These are phyloP conservation scores for Brenthis daphne DNA, from an alignment of 2,888 invertebrate species.

Conservation along the genomic window DNA sequence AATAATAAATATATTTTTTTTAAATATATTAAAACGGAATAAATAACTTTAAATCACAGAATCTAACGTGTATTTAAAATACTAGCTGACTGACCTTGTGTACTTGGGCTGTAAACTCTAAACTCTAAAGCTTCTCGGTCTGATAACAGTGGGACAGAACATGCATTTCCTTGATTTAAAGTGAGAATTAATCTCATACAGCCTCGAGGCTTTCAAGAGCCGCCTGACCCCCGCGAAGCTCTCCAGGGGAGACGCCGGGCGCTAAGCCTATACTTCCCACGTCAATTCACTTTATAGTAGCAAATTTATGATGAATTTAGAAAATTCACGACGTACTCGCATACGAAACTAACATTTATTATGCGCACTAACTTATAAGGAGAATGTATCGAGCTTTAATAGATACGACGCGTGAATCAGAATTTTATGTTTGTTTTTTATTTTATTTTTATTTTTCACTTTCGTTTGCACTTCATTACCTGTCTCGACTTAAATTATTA, in stretches of 20 bases:
- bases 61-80: too few relatives aligned
- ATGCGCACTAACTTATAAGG: background rate
- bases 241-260: conserved; percentile 10
- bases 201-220: conserved; percentile 33
- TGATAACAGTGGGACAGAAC: conserved; percentile 5
- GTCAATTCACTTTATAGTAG: conserved; percentile 9
- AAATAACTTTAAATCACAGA: too few relatives aligned
- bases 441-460: too few relatives aligned
- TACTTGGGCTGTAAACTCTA: too few relatives aligned
- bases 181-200: conserved; percentile 32
- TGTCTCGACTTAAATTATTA: too few relatives aligned
- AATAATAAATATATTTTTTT: too few relatives aligned
- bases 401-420: too few relatives aligned
- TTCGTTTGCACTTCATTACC: too few relatives aligned
- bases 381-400: background rate
- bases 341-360: background rate
- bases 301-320: conserved; percentile 12
- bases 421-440: too few relatives aligned
- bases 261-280: conserved; percentile 13
- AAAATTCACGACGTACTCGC: conserved; percentile 12
- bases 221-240: conserved; percentile 12
- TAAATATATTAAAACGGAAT: too few relatives aligned
- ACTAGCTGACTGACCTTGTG: too few relatives aligned
- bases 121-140: too few relatives aligned
- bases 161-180: conserved; percentile 34